A percentile compares a stretch with the other conserved stretches of the same genome.
Conservation (phyloP, 2,888 invertebrate genomes). For the Athalia rosae region DNA sequence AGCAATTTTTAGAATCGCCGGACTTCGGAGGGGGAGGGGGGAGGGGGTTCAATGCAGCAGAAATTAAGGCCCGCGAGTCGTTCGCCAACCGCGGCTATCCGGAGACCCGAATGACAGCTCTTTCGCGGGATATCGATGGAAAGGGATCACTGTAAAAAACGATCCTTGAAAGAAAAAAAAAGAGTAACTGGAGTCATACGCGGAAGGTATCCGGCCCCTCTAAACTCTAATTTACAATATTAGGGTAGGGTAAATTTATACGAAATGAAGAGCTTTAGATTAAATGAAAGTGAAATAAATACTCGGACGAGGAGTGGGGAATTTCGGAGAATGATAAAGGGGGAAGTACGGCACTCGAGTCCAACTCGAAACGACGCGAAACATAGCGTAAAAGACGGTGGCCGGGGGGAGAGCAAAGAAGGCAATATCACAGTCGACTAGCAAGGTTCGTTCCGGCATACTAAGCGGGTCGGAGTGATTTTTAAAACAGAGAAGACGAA, state of each 20-base stretch:
- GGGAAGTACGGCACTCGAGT: background rate
- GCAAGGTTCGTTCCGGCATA: conserved; percentile 64
- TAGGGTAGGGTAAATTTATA: too few relatives aligned
- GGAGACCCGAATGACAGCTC: background rate
- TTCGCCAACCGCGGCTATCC: background rate
- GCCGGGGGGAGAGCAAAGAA: conserved; percentile 47
- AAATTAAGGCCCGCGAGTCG: background rate
- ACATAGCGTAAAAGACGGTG: background rate
- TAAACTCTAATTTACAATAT: too few relatives aligned
- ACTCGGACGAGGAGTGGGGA: background rate
- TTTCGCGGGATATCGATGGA: background rate
- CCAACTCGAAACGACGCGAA: background rate
- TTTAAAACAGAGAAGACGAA: conserved; percentile 66
- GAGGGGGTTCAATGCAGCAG: conserved; percentile 1
- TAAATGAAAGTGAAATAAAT: conserved; percentile 13
- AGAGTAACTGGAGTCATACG: background rate
- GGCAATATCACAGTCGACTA: conserved; percentile 71
- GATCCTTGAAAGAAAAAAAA: background rate
- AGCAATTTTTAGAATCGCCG: background rate
- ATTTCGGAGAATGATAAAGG: conserved; percentile 46
- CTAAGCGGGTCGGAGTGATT: conserved; percentile 66
- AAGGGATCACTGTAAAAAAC: background rate
- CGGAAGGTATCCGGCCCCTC: too few relatives aligned
- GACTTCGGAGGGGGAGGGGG: conserved; percentile 1
- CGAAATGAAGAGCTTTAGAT: background rate